phyloP scores from a whole-genome alignment of 2,888 invertebrate species.

The Callyntrura sp. region DNA sequence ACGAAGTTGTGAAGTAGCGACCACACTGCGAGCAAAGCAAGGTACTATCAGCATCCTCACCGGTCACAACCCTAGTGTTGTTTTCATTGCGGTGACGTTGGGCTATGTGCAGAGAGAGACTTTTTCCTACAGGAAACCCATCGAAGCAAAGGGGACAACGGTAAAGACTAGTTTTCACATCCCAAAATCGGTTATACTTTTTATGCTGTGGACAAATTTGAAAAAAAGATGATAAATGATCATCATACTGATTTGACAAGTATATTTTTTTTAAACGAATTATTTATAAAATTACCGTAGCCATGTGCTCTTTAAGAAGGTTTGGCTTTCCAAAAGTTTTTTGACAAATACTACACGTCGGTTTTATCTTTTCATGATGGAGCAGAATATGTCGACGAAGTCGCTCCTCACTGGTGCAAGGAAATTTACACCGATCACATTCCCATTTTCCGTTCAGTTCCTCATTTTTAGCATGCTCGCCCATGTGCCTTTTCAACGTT shows the following conservation, averaged over 20 bases:
- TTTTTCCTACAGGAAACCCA: too few relatives aligned
- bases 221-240: too few relatives aligned
- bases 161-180: too few relatives aligned
- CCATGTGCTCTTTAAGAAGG: neutral
- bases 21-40: constrained; percentile 27
- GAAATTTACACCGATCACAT: neutral
- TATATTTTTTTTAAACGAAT: too few relatives aligned
- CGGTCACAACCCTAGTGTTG: too few relatives aligned
- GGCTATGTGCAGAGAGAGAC: too few relatives aligned
- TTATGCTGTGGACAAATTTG: too few relatives aligned
- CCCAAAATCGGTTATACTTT: too few relatives aligned
- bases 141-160: too few relatives aligned
- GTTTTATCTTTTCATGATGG: neutral
- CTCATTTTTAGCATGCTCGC: neutral
- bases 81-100: too few relatives aligned
- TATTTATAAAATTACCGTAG: neutral
- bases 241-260: too few relatives aligned
- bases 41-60: too few relatives aligned
- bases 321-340: neutral
- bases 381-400: neutral
- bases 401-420: neutral
- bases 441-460: neutral
- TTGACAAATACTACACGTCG: neutral
- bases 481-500: neutral
- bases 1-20: neutral